A percentile compares a stretch with the other conserved stretches of the same genome.
Evolutionary conservation across 2,113 vertebrate genomes (phyloP).

Genomic region (Tetrax tetrax): DNA sequence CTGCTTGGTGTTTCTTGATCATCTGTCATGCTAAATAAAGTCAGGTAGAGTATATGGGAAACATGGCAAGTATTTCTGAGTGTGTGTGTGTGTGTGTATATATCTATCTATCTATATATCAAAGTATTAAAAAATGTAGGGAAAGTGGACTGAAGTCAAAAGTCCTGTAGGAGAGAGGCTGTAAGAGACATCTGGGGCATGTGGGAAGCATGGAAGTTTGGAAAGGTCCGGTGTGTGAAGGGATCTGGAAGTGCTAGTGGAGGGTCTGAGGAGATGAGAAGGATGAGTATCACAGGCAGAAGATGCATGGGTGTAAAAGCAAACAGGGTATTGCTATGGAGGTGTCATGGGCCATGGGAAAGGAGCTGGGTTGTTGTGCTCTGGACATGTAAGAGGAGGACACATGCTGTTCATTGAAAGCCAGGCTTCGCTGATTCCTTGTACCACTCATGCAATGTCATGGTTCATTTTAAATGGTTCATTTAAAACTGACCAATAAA

Average conservation of each 20-base stretch:
- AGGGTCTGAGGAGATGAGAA: not conserved
- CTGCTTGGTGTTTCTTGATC: not conserved
- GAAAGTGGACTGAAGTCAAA: not conserved
- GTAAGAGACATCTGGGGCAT: not conserved
- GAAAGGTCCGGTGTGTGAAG: not conserved
- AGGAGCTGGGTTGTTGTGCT: not conserved
- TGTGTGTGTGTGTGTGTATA: not conserved
- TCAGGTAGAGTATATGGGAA: not conserved
- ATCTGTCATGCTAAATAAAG: not conserved
- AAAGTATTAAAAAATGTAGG: not conserved
- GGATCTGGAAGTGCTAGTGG: not conserved
- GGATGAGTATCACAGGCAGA: not conserved
- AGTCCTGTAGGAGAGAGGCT: not conserved
- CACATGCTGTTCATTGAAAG: not conserved
- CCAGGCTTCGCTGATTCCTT: not conserved
- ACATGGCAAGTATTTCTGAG: not conserved
- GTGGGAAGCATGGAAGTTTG: not conserved
- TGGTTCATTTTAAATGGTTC: not conserved
- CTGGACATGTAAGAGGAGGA: not conserved
- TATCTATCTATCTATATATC: no score
- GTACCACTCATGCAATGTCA: not conserved
- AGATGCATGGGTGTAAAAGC: not conserved
- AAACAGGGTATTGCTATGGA: not conserved
- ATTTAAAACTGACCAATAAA: not conserved
- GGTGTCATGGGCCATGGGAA: not conserved